Evolutionary conservation across 2,113 vertebrate genomes (phyloP), one percentile per base, ranked within the genome.

Genomic region (Sarotherodon lohbergeri): DNA sequence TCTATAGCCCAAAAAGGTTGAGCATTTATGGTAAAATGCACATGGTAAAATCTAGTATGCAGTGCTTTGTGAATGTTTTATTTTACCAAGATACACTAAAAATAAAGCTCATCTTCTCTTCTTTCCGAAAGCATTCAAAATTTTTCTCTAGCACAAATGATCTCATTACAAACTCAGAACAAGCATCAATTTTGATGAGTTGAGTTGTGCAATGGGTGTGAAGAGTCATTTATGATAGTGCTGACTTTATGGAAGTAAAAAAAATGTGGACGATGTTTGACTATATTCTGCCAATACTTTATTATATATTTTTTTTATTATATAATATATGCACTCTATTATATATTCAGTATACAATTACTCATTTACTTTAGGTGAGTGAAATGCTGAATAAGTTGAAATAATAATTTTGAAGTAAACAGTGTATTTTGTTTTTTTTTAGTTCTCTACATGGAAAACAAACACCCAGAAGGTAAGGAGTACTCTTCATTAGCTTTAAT

Each of bases 401-500:
- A 73, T 14, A 27, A 73, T 73, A 81, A 41, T 11, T 19, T 34
- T 43, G 14, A 6, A 27, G 41, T 29, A 24, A 76, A 3, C 80
- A 27, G 19, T 8, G 6, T 52, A 82, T 87, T n/a, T 7, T 13
- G 54, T 16, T 0, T n/a, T 86, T 63, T 63, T 66, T 66, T 22
- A 3, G 17, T 39, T 66, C 6, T n/a, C 34, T 39, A 22, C 12
- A 22, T 89, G 46, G 89, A 48, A 3, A 9, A 9, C 41, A 39
- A 81, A 52, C 52, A 39, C 7, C 48, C 43, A 50, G 19, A 29
- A 14, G 32, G 94, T 95, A 88, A 92, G 68, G 59, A 10, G 7
- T 29, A 24, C 16, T 32, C 5, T 29, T 80, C 22, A 34, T 9
- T 48, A 6, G 43, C 34, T 84, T 85, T 85, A 76, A 48, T 76